Evolutionary conservation across 2,113 vertebrate species (phyloP).

Genomic region (Cacatua alba): DNA sequence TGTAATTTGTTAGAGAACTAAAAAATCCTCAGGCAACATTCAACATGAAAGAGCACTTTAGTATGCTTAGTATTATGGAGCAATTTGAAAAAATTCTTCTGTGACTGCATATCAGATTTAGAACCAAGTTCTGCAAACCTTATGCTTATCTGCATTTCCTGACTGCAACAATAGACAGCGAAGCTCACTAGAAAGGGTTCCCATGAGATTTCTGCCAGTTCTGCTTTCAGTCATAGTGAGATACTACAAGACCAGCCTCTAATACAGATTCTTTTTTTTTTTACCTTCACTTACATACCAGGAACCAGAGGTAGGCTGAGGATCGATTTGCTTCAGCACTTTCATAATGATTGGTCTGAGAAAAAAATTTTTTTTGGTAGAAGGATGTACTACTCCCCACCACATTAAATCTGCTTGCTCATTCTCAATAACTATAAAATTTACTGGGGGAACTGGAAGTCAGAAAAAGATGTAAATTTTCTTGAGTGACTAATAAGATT

Average conservation of each 20-base stretch:
- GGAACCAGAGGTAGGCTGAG: neutral
- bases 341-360: neutral
- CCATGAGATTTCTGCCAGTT: neutral
- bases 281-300: neutral
- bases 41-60: neutral
- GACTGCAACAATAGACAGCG: neutral
- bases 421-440: neutral
- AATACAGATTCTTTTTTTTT: neutral
- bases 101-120: neutral
- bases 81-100: neutral
- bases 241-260: neutral
- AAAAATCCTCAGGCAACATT: neutral
- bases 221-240: neutral
- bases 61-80: rapidly evolving
- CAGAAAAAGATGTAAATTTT: neutral
- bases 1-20: neutral
- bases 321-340: neutral
- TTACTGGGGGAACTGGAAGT: neutral
- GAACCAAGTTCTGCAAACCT: neutral
- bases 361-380: neutral
- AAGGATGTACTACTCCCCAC: neutral
- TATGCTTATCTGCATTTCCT: neutral
- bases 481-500: neutral
- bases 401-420: neutral
- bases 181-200: neutral